Evolutionary conservation across 2,113 vertebrate species (phyloP), one percentile per base, ranked within the genome.

Genomic region (Thamnaconus septentrionalis): DNA sequence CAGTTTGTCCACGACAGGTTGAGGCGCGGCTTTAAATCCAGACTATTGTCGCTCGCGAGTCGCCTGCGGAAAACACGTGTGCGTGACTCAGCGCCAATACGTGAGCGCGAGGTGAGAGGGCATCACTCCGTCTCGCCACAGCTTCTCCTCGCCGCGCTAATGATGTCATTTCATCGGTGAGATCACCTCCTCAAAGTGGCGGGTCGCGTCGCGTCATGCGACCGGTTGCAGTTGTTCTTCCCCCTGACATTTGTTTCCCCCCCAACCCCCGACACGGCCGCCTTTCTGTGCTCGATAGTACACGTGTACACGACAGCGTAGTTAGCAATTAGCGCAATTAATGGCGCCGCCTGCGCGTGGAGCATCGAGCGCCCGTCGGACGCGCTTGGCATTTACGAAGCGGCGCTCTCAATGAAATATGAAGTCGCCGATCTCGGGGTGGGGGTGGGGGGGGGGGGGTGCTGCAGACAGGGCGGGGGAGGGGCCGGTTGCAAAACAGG

Each of bases 401-500:
- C 79, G 66, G 80, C 71, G 69, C 45, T 71, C 79, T 66, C 63
- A 82, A 84, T 66, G 68, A 80, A 74, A 57, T 65, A 72, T 64
- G 63, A 80, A 67, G 12, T 57, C 61, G 60, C 56, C 31, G 18
- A 31, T 31, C 18, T 31, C 18, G 18, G 18, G 18, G 18, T 31
- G 18, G 18, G 2, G 18, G 18, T 31, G 18, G 18, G 18, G 18
- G 18, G 18, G 18, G 18, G 18, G 18, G 39, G 63, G 51, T 77
- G 18, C 31, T 71, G 80, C 74, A 75, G 55, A 60, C 69, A 9
- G 45, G 59, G 31, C 73, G 49, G 66, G 6, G 3, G 10, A 56
- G 59, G 49, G 56, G 75, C 83, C 81, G 79, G 80, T 84, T 73
- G 81, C 69, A 78, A 71, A 83, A 82, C 85, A 90, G 89, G 85